These are phyloP conservation scores for Ciconia stormi DNA, from an alignment of 2,113 vertebrate genomes.

Conservation along the genomic window DNA sequence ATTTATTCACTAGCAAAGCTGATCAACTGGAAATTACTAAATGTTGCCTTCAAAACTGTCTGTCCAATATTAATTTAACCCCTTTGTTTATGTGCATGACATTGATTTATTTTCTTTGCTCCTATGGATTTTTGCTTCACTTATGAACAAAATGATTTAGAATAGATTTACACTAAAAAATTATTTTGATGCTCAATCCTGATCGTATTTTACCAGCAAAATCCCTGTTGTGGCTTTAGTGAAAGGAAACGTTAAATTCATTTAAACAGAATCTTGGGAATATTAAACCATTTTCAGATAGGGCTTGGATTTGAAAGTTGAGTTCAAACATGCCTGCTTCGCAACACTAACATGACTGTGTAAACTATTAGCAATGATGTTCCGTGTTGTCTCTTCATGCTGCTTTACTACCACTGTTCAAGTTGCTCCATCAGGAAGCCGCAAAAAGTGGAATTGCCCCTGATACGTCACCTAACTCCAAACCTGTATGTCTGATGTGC, in stretches of 20 bases:
- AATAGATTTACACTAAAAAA: neutral
- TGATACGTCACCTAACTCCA: neutral
- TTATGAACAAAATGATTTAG: neutral
- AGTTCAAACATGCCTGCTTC: neutral
- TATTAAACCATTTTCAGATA: neutral
- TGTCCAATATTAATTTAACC: neutral
- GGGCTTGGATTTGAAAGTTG: neutral
- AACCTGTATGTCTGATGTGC: neutral
- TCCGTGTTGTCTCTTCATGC: neutral
- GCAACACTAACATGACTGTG: rapidly evolving
- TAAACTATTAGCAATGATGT: neutral
- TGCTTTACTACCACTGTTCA: neutral
- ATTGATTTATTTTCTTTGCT: neutral
- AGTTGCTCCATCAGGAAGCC: neutral
- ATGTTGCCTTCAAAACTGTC: neutral
- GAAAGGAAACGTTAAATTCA: neutral
- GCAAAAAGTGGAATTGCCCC: neutral
- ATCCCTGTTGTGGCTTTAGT: neutral
- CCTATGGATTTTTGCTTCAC: neutral
- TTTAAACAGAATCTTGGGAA: neutral
- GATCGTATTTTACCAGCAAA: neutral
- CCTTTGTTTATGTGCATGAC: neutral
- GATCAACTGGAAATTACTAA: neutral
- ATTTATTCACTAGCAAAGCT: neutral
- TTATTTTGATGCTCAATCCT: neutral